Evolutionary conservation across 2,113 vertebrate genomes (phyloP).

Genomic region (Gambusia affinis): DNA sequence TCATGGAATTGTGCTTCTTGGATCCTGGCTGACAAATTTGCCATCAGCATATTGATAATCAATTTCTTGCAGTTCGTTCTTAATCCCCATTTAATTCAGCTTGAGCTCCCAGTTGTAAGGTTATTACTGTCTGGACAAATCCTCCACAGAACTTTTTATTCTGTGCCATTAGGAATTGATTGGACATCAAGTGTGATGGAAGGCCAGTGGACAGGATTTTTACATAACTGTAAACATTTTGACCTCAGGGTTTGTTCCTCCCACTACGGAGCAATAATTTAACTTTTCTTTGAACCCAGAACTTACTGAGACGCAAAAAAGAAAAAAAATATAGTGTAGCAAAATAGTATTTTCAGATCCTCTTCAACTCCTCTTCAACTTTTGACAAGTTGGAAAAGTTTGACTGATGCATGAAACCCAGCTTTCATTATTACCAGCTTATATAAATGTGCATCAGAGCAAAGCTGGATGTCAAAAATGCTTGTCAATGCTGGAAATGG

Average conservation of each 20-base stretch:
- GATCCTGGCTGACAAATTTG: slow-evolving; percentile 22
- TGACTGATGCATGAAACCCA: slow-evolving; percentile 33
- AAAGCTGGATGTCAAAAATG: slow-evolving; percentile 23
- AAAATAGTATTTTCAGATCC: not conserved
- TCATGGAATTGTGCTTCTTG: not conserved
- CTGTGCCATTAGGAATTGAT: slow-evolving; percentile 22
- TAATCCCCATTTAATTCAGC: slow-evolving; percentile 54
- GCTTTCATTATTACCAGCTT: not conserved
- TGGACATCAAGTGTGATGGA: slow-evolving; percentile 18
- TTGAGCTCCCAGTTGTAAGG: not conserved
- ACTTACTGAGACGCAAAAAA: too few relatives aligned
- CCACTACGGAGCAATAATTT: not conserved
- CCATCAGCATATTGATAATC: slow-evolving; percentile 38
- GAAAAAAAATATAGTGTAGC: not conserved
- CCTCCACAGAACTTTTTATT: slow-evolving; percentile 9
- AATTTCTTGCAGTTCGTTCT: slow-evolving; percentile 39
- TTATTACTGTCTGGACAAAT: slow-evolving; percentile 30
- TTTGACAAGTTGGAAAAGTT: slow-evolving; percentile 39
- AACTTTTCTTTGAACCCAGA: not conserved
- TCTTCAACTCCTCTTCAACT: not conserved
- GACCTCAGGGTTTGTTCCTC: too few relatives aligned
- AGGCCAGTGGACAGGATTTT: not conserved
- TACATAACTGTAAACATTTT: not conserved
- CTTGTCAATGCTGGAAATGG: not conserved
- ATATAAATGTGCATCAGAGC: slow-evolving; percentile 11